Conservation (phyloP, 2,113 vertebrate genomes). For the Lophochroa leadbeateri region DNA sequence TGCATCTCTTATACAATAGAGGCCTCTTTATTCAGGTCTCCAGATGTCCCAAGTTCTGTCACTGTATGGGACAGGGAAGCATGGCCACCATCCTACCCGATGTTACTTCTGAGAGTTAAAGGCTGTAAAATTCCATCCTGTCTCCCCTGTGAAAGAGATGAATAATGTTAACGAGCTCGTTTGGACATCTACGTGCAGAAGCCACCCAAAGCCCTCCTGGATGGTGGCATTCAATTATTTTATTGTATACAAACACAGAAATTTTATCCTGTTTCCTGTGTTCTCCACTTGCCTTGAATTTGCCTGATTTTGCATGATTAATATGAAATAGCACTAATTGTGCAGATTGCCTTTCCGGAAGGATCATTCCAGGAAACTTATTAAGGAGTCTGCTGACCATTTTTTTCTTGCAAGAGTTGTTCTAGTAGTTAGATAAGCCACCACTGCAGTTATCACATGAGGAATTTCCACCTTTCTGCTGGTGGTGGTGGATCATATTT, state of each 20-base stretch:
- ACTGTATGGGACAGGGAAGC: background rate
- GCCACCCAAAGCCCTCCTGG: background rate
- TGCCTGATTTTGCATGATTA: background rate
- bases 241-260: background rate
- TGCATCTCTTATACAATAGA: background rate
- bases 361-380: background rate
- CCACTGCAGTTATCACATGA: accelerated
- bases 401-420: background rate
- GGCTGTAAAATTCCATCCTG: background rate
- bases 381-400: background rate
- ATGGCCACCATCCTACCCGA: accelerated
- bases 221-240: background rate
- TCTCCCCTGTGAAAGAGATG: background rate
- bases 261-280: conserved; percentile 14
- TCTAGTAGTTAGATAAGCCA: background rate
- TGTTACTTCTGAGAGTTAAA: background rate
- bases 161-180: accelerated
- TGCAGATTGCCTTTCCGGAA: conserved; percentile 3
- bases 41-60: accelerated
- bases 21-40: no score
- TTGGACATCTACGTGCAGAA: background rate
- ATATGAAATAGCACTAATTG: background rate
- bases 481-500: accelerated
- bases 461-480: background rate
- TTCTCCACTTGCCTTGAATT: background rate